Base-by-base conservation (phyloP, 2,888 invertebrate species). In the Enoplolaimus lenunculus region DNA sequence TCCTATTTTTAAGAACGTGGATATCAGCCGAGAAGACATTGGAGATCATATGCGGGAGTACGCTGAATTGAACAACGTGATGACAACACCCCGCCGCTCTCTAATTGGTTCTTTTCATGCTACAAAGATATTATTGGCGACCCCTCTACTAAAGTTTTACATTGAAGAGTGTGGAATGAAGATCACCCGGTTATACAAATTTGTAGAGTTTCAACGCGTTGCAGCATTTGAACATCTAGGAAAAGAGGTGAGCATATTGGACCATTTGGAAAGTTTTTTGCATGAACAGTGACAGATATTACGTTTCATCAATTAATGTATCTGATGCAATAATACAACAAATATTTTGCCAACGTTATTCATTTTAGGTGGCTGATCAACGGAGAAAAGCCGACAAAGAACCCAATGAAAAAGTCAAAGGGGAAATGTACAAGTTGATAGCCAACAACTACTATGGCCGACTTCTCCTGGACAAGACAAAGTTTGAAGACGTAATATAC, bases 11-110 rank as follows among this genome's bases (percentile, higher is more conserved):
- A 62, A 62, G 31, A 62, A 62, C 26, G n/a, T n/a, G 7, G 7
- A 62, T 26, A 67, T 67, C 16, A 67, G 7, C 67, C 7, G 31
- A 7, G 33, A 67, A 67, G 67, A 67, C n/a, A 67, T 67, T 3
- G 67, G 67, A 16, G 7, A 13, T 28, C n/a, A 7, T 7, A 67
- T 67, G 30, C 3, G n/a, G 26, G 26, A 26, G 67, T 67, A 67
- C 34, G 64, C 64, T 26, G 31, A 13, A 13, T 30, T 30, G 31
- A 7, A 7, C 7, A 33, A 33, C 7, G 16, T 62, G 13, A 7
- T 62, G 26, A 62, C 28, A 7, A 62, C 7, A n/a, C 7, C 7
- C 26, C 7, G 64, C 7, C 28, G n/a, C 28, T 7, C 64, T 7
- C 31, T 62, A 33, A 62, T 62, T 62, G 28, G 30, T 62, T 30